A percentile compares a stretch with the other conserved stretches of the same genome.
Evolutionary conservation across 2,797 vertebrate species (phyloP).

Genomic region (Artibeus lituratus): DNA sequence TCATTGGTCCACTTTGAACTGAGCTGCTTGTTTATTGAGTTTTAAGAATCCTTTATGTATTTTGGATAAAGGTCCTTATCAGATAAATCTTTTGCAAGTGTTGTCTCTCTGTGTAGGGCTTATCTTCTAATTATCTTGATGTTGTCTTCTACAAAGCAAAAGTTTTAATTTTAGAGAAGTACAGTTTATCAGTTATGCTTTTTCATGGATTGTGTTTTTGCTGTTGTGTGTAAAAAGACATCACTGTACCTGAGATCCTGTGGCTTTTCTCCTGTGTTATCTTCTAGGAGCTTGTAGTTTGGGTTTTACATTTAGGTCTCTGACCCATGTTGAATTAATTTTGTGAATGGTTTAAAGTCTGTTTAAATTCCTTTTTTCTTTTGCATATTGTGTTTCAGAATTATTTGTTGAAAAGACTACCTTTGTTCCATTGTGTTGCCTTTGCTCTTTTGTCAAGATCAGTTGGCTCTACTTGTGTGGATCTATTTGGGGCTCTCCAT

Average conservation of each 20-base stretch:
- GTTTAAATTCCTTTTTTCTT: not conserved
- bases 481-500: not conserved
- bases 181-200: not conserved
- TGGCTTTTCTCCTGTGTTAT: not conserved
- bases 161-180: not conserved
- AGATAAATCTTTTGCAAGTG: not conserved
- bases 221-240: not conserved
- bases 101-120: not conserved
- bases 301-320: not conserved
- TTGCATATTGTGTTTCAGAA: not conserved
- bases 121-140: not conserved
- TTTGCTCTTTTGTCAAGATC: not conserved
- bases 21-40: not conserved
- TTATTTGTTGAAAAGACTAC: not conserved
- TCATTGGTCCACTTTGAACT: not conserved
- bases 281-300: not conserved
- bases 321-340: not conserved
- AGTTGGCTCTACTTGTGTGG: not conserved
- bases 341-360: not conserved
- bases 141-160: not conserved
- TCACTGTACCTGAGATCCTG: too few relatives aligned
- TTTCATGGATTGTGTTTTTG: not conserved
- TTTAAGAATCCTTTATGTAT: not conserved
- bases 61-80: not conserved
- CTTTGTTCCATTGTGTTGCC: not conserved